Evolutionary conservation across 2,888 invertebrate genomes (phyloP).

Genomic region (Loripinus fragilis): DNA sequence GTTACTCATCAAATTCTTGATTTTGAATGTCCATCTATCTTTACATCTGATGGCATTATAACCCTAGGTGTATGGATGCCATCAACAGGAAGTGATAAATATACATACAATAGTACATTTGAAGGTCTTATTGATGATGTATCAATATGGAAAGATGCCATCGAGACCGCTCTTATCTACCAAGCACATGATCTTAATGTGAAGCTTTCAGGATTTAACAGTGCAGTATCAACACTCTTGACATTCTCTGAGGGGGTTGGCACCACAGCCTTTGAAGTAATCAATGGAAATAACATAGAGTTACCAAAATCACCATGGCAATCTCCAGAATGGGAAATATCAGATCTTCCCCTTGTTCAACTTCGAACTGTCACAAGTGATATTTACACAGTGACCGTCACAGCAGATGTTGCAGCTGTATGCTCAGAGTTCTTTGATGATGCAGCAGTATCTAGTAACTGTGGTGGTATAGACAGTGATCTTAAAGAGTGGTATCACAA

Average conservation of each 20-base stretch:
- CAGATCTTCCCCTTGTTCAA: slow-evolving; percentile 58
- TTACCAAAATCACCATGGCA: slow-evolving; percentile 71
- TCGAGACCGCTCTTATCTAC: slow-evolving; percentile 64
- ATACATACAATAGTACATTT: slow-evolving; percentile 50
- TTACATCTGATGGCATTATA: slow-evolving; percentile 61
- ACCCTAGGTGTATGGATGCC: slow-evolving; percentile 70
- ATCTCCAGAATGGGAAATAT: slow-evolving; percentile 67
- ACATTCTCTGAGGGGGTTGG: slow-evolving; percentile 71
- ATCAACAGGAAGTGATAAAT: slow-evolving; percentile 43
- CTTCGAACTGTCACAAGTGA: slow-evolving; percentile 31
- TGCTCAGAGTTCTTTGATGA: slow-evolving; percentile 62
- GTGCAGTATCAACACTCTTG: slow-evolving; percentile 58
- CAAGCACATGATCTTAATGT: slow-evolving; percentile 68
- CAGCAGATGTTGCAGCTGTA: slow-evolving; percentile 33
- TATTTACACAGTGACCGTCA: slow-evolving; percentile 20
- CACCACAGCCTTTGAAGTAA: slow-evolving; percentile 59
- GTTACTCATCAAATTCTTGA: slow-evolving; percentile 60
- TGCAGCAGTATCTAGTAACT: slow-evolving; percentile 42
- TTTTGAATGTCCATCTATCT: slow-evolving; percentile 51
- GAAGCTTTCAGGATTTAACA: slow-evolving; percentile 64
- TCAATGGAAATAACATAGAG: slow-evolving; percentile 61
- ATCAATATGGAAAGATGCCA: slow-evolving; percentile 66
- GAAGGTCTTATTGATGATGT: slow-evolving; percentile 68
- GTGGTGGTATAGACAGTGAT: slow-evolving; percentile 41
- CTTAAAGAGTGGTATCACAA: slow-evolving; percentile 60